Conservation (phyloP, 1,140 invertebrate species). For the Harlomillsia oculata region DNA sequence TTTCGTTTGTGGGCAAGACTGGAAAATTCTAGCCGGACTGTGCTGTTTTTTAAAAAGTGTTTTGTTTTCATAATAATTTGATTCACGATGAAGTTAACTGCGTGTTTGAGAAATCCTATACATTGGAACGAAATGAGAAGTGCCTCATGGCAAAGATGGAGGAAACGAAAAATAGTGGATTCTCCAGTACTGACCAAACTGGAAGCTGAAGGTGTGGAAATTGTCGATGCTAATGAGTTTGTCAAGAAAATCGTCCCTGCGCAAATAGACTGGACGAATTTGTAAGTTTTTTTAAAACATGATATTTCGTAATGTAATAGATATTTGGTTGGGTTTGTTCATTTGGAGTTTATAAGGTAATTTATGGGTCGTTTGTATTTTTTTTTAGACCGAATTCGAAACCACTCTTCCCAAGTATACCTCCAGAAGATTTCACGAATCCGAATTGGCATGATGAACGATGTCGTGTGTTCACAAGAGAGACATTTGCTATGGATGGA, state of each 20-base stretch:
- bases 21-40: too few relatives aligned
- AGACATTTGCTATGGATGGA: slow-evolving; percentile 59
- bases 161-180: slow-evolving; percentile 1
- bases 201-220: slow-evolving; percentile 5
- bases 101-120: too few relatives aligned
- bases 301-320: neutral
- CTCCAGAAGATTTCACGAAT: slow-evolving; percentile 45
- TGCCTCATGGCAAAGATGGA: slow-evolving; percentile 21
- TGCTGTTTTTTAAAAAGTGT: too few relatives aligned
- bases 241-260: slow-evolving; percentile 17
- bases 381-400: slow-evolving; percentile 22
- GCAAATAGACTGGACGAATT: slow-evolving; percentile 19
- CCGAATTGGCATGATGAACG: slow-evolving; percentile 53
- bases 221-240: slow-evolving; percentile 32
- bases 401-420: slow-evolving; percentile 22
- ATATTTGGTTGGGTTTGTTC: neutral
- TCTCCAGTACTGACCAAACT: neutral
- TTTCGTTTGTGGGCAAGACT: too few relatives aligned
- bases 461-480: slow-evolving; percentile 50
- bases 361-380: slow-evolving; percentile 5
- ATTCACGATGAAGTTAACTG: too few relatives aligned
- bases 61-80: too few relatives aligned
- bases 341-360: neutral
- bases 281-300: slow-evolving; percentile 17
- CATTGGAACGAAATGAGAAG: too few relatives aligned